Percentiles rank a stretch among this genome's conserved stretches.
Conservation (phyloP, 2,797 vertebrate species). For the Cryptoprocta ferox region DNA sequence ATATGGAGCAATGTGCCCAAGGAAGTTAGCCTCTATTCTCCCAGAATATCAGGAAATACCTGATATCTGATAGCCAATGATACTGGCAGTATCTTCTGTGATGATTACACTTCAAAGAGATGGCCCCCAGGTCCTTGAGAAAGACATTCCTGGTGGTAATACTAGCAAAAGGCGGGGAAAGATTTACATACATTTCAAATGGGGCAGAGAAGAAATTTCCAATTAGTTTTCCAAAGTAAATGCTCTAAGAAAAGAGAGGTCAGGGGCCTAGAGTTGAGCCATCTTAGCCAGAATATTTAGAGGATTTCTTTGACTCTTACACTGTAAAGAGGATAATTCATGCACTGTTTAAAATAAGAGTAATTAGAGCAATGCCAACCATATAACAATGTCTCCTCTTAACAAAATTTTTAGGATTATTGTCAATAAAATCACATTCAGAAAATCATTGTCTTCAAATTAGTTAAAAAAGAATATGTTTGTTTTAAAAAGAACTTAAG, state of each 20-base stretch:
- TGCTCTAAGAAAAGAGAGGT: not conserved
- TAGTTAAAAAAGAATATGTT: slow-evolving; percentile 58
- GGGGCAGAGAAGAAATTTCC: not conserved
- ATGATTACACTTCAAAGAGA: not conserved
- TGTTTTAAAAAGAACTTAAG: slow-evolving; percentile 46
- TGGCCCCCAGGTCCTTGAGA: not conserved
- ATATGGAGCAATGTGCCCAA: not conserved
- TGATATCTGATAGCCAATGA: not conserved
- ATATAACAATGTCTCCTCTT: not conserved
- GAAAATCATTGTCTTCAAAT: slow-evolving; percentile 62
- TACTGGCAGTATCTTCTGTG: not conserved
- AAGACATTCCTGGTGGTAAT: not conserved
- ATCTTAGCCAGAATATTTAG: not conserved
- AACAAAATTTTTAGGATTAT: slow-evolving; percentile 54
- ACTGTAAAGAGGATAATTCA: slow-evolving; percentile 64
- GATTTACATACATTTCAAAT: not conserved
- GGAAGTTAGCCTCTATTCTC: not conserved
- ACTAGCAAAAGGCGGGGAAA: not conserved
- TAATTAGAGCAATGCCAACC: slow-evolving; percentile 42
- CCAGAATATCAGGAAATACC: too few species aligned
- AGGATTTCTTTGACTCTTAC: slow-evolving; percentile 45
- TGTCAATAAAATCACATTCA: slow-evolving; percentile 45
- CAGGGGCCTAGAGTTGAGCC: not conserved
- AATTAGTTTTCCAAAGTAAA: not conserved
- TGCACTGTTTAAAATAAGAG: slow-evolving; percentile 61